Percentiles rank a stretch among this genome's conserved stretches.
phyloP scores from a whole-genome alignment of 2,113 vertebrate species.

The Struthidea cinerea region DNA sequence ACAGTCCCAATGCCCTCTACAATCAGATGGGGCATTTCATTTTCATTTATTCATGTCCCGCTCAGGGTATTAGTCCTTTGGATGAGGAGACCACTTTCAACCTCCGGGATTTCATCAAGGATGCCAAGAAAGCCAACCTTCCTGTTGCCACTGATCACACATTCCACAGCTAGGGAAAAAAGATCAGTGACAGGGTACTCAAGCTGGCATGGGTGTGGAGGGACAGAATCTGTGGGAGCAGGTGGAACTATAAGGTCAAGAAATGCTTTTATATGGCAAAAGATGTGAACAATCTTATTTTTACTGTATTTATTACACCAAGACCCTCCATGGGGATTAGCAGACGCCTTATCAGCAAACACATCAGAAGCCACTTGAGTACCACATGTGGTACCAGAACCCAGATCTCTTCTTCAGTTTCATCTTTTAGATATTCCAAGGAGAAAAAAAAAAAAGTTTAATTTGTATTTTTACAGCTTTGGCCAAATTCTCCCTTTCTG shows the following conservation, averaged over 20 bases:
- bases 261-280: neutral
- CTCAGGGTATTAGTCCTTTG: neutral
- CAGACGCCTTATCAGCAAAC: neutral
- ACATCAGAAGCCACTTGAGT: neutral
- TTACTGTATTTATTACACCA: neutral
- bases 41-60: neutral
- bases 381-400: neutral
- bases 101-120: neutral
- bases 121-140: neutral
- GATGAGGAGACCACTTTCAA: neutral
- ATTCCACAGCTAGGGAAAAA: neutral
- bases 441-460: fast-evolving
- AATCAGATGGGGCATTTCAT: neutral
- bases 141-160: neutral
- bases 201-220: fast-evolving
- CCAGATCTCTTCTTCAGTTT: neutral
- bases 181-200: neutral
- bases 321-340: neutral
- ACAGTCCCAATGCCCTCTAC: neutral
- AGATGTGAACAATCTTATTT: neutral
- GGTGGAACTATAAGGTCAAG: neutral
- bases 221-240: neutral
- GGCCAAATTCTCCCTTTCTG: neutral
- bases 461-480: neutral
- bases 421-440: neutral